A percentile compares a stretch with the other conserved stretches of the same genome.
Conservation (phyloP, 2,888 invertebrate species). For the Agrilus mali region DNA sequence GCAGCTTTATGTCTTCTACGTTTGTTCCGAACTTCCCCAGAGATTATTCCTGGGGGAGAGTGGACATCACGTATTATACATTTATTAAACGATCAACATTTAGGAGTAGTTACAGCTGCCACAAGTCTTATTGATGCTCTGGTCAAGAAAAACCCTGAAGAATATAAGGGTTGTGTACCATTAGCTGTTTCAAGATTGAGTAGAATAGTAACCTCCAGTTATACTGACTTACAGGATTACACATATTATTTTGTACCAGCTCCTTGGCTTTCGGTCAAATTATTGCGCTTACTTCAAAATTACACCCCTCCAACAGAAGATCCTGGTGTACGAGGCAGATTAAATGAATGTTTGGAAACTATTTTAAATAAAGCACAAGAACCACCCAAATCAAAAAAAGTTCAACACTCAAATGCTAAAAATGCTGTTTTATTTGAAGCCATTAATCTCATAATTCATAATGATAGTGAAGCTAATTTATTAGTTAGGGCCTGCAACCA, state of each 20-base stretch:
- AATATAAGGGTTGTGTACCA: conserved; percentile 98
- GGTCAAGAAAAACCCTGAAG: conserved; percentile 97
- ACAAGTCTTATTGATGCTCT: conserved; percentile 96
- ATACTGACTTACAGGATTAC: conserved; percentile 98
- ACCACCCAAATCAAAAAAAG: conserved; percentile 99
- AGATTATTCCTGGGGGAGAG: conserved; percentile 93
- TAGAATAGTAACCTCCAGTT: conserved; percentile 92
- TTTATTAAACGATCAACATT: conserved; percentile 95
- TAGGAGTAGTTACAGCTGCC: conserved; percentile 99
- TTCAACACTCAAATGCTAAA: conserved; percentile 99
- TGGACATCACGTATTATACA: conserved; percentile 99
- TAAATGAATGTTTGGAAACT: conserved; percentile 96
- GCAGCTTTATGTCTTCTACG: conserved; percentile 93
- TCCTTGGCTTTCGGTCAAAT: conserved; percentile 99
- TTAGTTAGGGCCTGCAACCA: conserved; percentile 98
- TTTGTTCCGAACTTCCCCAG: conserved; percentile 87
- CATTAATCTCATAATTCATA: conserved; percentile 98
- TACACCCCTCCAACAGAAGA: conserved; percentile 93
- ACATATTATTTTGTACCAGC: conserved; percentile 99
- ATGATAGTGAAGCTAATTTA: conserved; percentile 94
- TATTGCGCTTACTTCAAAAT: conserved; percentile 90
- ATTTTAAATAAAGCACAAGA: conserved; percentile 98
- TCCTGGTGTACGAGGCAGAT: conserved; percentile 87
- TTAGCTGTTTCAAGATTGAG: conserved; percentile 94
- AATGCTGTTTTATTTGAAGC: conserved; percentile 99